Percentiles rank a stretch among this genome's conserved stretches.
Conservation (phyloP, 1,140 invertebrate species). For the Drosophila varians region DNA sequence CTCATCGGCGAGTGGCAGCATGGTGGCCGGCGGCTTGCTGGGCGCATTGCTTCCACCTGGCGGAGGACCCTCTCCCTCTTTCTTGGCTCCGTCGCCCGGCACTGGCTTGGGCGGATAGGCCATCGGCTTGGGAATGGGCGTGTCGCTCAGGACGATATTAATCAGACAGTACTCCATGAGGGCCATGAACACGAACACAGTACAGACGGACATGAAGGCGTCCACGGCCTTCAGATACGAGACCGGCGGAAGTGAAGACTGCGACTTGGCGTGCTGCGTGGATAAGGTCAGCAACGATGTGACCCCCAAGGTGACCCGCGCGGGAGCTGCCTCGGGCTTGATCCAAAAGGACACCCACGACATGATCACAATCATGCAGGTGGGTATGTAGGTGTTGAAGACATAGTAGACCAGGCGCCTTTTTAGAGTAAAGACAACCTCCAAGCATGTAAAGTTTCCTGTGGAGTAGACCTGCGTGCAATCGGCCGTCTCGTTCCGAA, state of each 20-base stretch:
- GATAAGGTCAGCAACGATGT: constrained; percentile 95
- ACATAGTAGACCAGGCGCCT: constrained; percentile 93
- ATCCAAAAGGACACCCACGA: constrained; percentile 98
- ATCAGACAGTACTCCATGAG: constrained; percentile 97
- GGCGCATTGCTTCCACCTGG: constrained; percentile 32
- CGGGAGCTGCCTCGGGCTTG: constrained; percentile 94
- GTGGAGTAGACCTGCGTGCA: constrained; percentile 90
- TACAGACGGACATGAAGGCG: constrained; percentile 96
- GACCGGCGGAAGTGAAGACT: constrained; percentile 93
- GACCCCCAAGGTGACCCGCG: constrained; percentile 94
- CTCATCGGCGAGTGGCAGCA: constrained; percentile 68
- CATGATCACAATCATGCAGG: constrained; percentile 95
- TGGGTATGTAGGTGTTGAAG: constrained; percentile 95
- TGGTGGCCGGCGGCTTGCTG: constrained; percentile 56
- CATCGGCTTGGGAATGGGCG: constrained; percentile 79
- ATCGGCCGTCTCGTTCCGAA: constrained; percentile 93
- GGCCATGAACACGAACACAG: constrained; percentile 96
- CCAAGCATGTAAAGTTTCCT: constrained; percentile 95
- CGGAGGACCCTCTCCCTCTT: constrained; percentile 55
- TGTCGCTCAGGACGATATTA: constrained; percentile 90
- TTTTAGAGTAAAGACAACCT: constrained; percentile 93
- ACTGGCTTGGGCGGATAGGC: constrained; percentile 81
- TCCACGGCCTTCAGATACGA: constrained; percentile 96
- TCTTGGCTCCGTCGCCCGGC: constrained; percentile 62
- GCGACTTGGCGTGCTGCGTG: constrained; percentile 95